phyloP scores from a whole-genome alignment of 1,140 invertebrate species.

The Pseudachorutes palmiensis region DNA sequence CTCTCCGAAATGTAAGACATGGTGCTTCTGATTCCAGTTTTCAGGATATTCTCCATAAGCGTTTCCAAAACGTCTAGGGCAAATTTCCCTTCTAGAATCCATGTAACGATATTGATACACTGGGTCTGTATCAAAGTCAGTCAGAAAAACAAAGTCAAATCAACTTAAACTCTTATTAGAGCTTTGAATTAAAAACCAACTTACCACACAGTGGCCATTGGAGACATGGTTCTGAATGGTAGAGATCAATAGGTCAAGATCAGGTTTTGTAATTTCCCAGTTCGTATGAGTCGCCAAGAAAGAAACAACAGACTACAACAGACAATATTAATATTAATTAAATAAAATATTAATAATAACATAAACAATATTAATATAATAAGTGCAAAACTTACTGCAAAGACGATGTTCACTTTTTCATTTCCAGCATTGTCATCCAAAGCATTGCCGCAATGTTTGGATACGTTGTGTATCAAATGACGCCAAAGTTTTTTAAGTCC shows the following conservation, averaged over 20 bases:
- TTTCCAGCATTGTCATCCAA: background rate
- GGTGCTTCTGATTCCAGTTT: constrained; percentile 8
- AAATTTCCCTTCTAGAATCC: constrained; percentile 22
- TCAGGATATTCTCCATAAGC: constrained; percentile 24
- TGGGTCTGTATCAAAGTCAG: background rate
- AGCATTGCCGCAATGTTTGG: background rate
- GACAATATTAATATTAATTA: no score
- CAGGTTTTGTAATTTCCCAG: constrained; percentile 17
- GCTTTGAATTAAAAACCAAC: background rate
- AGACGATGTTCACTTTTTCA: background rate
- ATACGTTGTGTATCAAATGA: background rate
- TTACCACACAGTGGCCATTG: constrained; percentile 24
- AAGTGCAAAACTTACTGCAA: constrained; percentile 15
- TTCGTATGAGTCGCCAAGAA: no score
- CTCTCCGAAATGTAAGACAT: background rate
- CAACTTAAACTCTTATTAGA: background rate
- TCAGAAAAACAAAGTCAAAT: background rate
- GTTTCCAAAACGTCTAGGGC: constrained; percentile 3
- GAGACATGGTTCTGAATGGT: constrained; percentile 20
- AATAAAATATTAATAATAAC: constrained; percentile 21
- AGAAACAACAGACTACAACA: no score
- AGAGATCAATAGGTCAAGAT: constrained; percentile 21
- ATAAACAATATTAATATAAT: constrained; percentile 1
- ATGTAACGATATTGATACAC: constrained; percentile 23
- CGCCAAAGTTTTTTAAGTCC: background rate